Base-by-base conservation (phyloP, 2,797 vertebrate species). In the Selene dorsalis region DNA sequence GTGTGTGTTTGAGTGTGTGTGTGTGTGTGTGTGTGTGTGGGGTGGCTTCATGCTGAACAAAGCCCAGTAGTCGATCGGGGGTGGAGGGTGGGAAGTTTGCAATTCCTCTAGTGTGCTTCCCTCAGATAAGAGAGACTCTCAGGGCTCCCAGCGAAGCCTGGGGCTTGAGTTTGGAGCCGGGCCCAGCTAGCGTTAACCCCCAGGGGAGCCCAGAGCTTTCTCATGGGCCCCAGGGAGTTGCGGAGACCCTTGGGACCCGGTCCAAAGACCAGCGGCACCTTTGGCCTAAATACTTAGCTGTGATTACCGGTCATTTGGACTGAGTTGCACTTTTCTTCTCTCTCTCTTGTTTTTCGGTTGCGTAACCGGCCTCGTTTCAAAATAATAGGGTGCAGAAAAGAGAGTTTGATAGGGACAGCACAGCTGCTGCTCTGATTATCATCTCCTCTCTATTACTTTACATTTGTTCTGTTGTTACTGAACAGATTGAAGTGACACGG, bases 21-120 rank as follows among this genome's bases (percentile, higher is more conserved):
- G 65, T 74, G 74, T 68, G 66, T 60, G 58, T 61, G 63, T 41
- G 38, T 53, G 60, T 72, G 73, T 60, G 75, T 69, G 50, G 77
- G 69, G 69, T n/a, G 73, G 73, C 67, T 82, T 82, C 48, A 66
- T 3, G 16, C 74, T 73, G 65, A 91, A 91, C 88, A 93, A 91
- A 92, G 91, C 87, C 85, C 85, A 92, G 88, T 84, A 82, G 85
- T 87, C 6, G 41, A 55, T 74, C 45, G 30, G 72, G 81, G 87
- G 68, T 9, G 84, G 87, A 88, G 89, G 90, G 85, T 82, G 83
- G 92, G 91, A 92, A 88, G 90, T 78, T 70, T 76, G 86, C 77
- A 86, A 89, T 91, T 92, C 88, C 90, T 93, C 87, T 84, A 89
- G 93, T 80, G 93, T 94, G 94, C 91, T 95, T 95, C 94, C 93